Conservation (phyloP, 2,888 invertebrate genomes). For the Quadroppia sp. region DNA sequence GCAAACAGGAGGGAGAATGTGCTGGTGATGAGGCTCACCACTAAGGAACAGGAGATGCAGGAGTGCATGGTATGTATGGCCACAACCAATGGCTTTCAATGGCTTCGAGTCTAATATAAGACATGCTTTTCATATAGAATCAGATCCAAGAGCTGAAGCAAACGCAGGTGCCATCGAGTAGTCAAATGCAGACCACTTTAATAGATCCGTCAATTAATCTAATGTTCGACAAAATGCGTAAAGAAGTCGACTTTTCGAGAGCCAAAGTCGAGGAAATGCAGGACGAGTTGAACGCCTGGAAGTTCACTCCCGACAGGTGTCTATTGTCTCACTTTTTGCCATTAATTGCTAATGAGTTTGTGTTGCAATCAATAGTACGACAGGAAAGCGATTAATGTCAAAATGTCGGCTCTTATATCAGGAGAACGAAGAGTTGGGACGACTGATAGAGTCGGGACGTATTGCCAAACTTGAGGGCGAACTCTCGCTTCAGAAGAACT, state of each 20-base stretch:
- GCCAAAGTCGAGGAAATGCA: slow-evolving; percentile 92
- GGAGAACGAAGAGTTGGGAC: slow-evolving; percentile 95
- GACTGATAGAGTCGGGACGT: slow-evolving; percentile 88
- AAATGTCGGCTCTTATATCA: slow-evolving; percentile 90
- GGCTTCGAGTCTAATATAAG: neutral
- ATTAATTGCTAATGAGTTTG: slow-evolving; percentile 38
- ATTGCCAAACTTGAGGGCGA: slow-evolving; percentile 94
- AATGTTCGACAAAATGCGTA: slow-evolving; percentile 80
- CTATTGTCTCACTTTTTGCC: neutral
- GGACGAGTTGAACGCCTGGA: slow-evolving; percentile 96
- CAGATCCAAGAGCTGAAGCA: slow-evolving; percentile 91
- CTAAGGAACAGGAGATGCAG: slow-evolving; percentile 95
- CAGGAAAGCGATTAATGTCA: slow-evolving; percentile 95
- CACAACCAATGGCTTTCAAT: neutral
- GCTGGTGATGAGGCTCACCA: slow-evolving; percentile 81
- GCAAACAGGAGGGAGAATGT: slow-evolving; percentile 86
- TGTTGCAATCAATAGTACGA: slow-evolving; percentile 65
- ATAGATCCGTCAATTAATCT: slow-evolving; percentile 94
- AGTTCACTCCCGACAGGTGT: slow-evolving; percentile 94
- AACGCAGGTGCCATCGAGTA: slow-evolving; percentile 71
- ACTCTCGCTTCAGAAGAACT: slow-evolving; percentile 86
- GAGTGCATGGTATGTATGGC: slow-evolving; percentile 77
- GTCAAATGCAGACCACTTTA: slow-evolving; percentile 72
- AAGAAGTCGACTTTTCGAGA: slow-evolving; percentile 81
- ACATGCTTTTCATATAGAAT: slow-evolving; percentile 60